Evolutionary conservation across 64 coral and sea anemone genomes (phyloP), one percentile per base, ranked within the genome.

Genomic region (Stichodactyla helianthus): DNA sequence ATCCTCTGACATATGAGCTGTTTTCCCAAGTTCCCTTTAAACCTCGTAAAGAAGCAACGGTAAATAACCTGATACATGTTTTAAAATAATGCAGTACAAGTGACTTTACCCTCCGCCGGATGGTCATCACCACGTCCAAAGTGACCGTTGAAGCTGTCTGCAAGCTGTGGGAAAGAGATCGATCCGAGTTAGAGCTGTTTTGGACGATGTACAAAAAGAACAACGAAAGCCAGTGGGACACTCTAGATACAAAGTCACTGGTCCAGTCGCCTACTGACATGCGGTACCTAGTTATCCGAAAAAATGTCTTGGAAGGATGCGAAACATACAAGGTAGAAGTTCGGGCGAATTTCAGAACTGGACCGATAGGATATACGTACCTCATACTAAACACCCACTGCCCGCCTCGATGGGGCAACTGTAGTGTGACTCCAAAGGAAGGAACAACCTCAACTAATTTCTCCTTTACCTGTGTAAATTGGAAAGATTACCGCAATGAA

Each of bases 281-380:
- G 5, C 83, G 83, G 52, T 89, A 91, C 14, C 77, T 95, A 22
- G 80, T 95, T 22, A 50, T 95, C 10, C 89, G 28, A 14, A 58
- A 67, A 0, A 55, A 95, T 25, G 71, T 52, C 28, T 65, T 95
- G 6, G 56, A 91, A 35, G 83, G 28, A 52, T 89, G 86, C 54
- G 68, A 13, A 51, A 23, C 25, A 7, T 95, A 95, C 27, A 55
- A 18, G 19, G 82, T 23, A 22, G 79, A 50, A 60, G 53, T 90
- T 52, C 22, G 17, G 16, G 65, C 10, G 59, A 55, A 57, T 15
- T 83, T 83, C 55, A 50, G 50, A 8, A 26, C 26, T 51, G 83
- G 67, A 68, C 64, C 85, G 1, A 15, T 26, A 5, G 85, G 82
- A 71, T 87, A 83, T n/a, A 57, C 92, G 18, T 84, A 94, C 25